Conservation (phyloP, 1,140 invertebrate species). For the Pollicipes pollicipes region DNA sequence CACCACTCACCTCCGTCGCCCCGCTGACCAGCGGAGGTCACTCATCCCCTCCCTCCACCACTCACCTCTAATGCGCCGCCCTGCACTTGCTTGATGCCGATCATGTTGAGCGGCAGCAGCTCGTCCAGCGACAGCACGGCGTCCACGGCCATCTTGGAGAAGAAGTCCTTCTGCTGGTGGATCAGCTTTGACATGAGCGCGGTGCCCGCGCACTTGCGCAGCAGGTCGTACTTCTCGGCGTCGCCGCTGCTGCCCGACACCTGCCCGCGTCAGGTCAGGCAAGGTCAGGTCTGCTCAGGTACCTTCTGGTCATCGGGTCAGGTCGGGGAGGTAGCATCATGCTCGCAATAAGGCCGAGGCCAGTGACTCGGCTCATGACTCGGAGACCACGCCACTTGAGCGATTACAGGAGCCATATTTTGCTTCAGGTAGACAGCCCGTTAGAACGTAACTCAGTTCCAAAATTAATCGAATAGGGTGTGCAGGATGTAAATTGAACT, state of each 20-base stretch:
- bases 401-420: too few species aligned
- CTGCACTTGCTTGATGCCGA: slow-evolving; percentile 96
- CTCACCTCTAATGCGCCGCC: slow-evolving; percentile 72
- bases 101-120: slow-evolving; percentile 91
- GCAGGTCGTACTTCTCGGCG: slow-evolving; percentile 30
- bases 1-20: slow-evolving; percentile 51
- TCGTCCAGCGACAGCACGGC: slow-evolving; percentile 87
- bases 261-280: slow-evolving; percentile 10
- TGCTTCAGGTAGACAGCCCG: too few species aligned
- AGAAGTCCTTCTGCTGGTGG: slow-evolving; percentile 87
- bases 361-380: too few species aligned
- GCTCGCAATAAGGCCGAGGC: too few species aligned
- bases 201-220: slow-evolving; percentile 89
- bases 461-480: too few species aligned
- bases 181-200: slow-evolving; percentile 93
- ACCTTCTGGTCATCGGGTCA: too few species aligned
- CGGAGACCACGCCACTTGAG: too few species aligned
- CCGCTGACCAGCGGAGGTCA: slow-evolving; percentile 50
- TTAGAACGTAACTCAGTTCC: too few species aligned
- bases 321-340: too few species aligned
- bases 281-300: too few species aligned
- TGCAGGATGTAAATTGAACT: too few species aligned
- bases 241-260: background rate
- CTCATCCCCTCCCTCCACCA: background rate
- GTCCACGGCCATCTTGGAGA: slow-evolving; percentile 92